These are phyloP conservation scores for Centruroides sculpturatus DNA, from an alignment of 1,140 invertebrate genomes.

Conservation along the genomic window DNA sequence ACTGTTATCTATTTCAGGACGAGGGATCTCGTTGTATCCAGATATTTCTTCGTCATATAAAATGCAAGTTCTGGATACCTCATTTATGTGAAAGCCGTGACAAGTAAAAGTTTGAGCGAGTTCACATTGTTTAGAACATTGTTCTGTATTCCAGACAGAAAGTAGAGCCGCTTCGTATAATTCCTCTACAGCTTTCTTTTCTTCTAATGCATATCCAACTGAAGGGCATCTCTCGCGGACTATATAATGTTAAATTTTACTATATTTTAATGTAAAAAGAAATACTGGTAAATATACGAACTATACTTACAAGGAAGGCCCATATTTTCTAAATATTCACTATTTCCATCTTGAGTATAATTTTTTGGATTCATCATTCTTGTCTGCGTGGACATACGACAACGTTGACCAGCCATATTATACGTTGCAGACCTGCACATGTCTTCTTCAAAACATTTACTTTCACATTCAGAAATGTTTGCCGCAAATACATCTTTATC, in stretches of 20 bases:
- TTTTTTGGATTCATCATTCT: conserved; percentile 61
- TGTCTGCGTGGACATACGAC: conserved; percentile 62
- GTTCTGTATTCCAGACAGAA: background rate
- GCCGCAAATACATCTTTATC: conserved; percentile 41
- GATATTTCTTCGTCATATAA: conserved; percentile 61
- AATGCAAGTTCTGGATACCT: conserved; percentile 63
- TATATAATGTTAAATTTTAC: background rate
- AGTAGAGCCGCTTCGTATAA: background rate
- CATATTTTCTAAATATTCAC: conserved; percentile 80
- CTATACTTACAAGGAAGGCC: conserved; percentile 57
- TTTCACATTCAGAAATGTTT: conserved; percentile 75
- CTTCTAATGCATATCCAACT: background rate
- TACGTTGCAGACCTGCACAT: conserved; percentile 73
- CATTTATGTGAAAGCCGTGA: conserved; percentile 65
- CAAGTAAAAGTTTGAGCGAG: conserved; percentile 19
- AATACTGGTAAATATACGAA: background rate
- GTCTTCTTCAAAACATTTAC: conserved; percentile 65
- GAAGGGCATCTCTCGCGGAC: background rate
- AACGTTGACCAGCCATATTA: conserved; percentile 55
- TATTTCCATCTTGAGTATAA: conserved; percentile 62
- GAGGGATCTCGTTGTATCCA: conserved; percentile 25
- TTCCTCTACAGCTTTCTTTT: background rate
- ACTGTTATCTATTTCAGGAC: conserved; percentile 11
- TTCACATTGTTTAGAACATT: conserved; percentile 5
- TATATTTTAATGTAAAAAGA: background rate